Evolutionary conservation across 2,888 invertebrate species (phyloP), one percentile per base, ranked within the genome.

Genomic region (Pseudanteris insignis): DNA sequence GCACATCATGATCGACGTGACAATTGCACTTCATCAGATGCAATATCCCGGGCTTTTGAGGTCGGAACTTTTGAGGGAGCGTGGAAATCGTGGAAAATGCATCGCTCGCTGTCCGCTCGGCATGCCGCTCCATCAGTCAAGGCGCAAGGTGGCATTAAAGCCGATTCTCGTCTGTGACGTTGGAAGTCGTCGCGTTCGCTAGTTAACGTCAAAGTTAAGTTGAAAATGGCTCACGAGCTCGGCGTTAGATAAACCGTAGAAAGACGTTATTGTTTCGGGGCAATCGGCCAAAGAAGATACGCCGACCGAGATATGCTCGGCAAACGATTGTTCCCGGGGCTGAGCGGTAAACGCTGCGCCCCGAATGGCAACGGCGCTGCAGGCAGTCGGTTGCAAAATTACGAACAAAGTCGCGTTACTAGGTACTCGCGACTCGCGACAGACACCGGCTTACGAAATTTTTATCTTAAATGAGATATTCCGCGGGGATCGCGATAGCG

Each of bases 91-190:
- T 24, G 12, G 26, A 29, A 46, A 59, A 51, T 59, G 40, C 37
- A 51, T 59, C 34, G 59, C 44, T 25, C 51, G 11, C 40, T 59
- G 59, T 59, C 47, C 50, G 47, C 47, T 41, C 51, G 38, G 15
- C 46, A 41, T 41, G 43, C 46, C 59, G 40, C 46, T 34, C 51
- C 46, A 51, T 59, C 59, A 38, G 59, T 59, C 51, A 44, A 38
- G 38, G 62, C 41, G 47, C 25, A 25, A 43, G 59, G 64, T 64
- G n/a, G n/a, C 65, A 65, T 65, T 64, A 65, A 64, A 65, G 67
- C 61, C 60, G 62, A 67, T 65, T 65, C 59, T 65, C 66, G 46
- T 59, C 51, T 51, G 44, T n/a, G n/a, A 36, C 44, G 41, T 12
- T 29, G 44, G 44, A 50, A 26, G 51, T 41, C 41, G 41, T 43